Evolutionary conservation across 2,888 invertebrate species (phyloP).

Genomic region (Geotrupes spiniger): DNA sequence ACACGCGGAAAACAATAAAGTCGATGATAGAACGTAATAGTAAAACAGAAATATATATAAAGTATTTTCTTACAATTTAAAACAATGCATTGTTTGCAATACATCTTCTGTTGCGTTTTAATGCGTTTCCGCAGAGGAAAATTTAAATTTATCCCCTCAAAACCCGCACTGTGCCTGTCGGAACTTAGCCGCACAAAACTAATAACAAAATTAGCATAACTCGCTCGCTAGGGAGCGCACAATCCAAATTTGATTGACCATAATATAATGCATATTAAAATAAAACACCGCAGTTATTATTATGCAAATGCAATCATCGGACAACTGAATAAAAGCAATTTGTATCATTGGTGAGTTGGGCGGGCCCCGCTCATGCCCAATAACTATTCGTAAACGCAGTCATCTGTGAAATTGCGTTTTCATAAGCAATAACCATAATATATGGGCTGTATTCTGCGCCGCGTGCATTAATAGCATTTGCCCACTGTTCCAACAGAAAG

Average conservation of each 20-base stretch:
- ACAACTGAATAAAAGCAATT: constrained; percentile 32
- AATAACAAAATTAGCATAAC: constrained; percentile 11
- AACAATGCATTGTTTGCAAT: too few species aligned
- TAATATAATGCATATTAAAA: constrained; percentile 30
- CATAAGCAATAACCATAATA: constrained; percentile 31
- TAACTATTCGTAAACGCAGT: constrained; percentile 23
- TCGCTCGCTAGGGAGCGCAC: constrained; percentile 3
- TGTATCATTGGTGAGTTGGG: constrained; percentile 24
- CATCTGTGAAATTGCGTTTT: constrained; percentile 34
- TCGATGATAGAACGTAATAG: too few species aligned
- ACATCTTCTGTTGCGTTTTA: too few species aligned
- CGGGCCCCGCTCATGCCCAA: constrained; percentile 6
- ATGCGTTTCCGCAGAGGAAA: too few species aligned
- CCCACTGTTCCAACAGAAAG: constrained; percentile 3
- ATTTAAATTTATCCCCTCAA: too few species aligned
- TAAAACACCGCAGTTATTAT: constrained; percentile 29
- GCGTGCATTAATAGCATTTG: constrained; percentile 4
- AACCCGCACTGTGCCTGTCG: background rate
- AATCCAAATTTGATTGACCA: constrained; percentile 21
- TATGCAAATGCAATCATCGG: constrained; percentile 31
- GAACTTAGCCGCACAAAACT: constrained; percentile 2
- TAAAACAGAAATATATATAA: too few species aligned
- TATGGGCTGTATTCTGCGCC: constrained; percentile 7
- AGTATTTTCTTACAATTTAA: too few species aligned
- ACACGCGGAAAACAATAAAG: too few species aligned